Base-by-base conservation (phyloP, 1,140 invertebrate genomes). In the Conus betulinus region DNA sequence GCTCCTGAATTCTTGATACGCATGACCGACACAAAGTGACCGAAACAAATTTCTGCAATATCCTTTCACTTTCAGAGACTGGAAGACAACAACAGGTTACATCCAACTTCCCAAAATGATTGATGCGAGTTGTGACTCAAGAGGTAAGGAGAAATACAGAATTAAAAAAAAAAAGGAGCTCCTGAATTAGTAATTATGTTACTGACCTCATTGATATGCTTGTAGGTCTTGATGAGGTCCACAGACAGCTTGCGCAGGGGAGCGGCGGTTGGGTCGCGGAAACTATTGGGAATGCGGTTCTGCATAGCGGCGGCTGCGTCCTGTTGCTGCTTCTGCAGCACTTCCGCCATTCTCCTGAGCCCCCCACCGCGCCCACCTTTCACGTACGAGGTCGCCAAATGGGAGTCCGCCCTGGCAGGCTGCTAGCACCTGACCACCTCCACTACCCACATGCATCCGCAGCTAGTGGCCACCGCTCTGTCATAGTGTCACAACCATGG, bases 141-240 rank as follows among this genome's bases (percentile, higher is more conserved):
- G n/a, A n/a, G n/a, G n/a, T n/a, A n/a, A n/a, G n/a, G n/a, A n/a
- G n/a, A n/a, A n/a, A n/a, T n/a, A n/a, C n/a, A n/a, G n/a, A n/a
- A n/a, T n/a, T n/a, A n/a, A n/a, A n/a, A n/a, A n/a, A n/a, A n/a
- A n/a, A 39, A 39, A 39, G 39, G 39, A 39, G 39, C 39, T 39
- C 39, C 39, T 39, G 39, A 39, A 39, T 39, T 3, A 1, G 39
- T 3, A 39, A 39, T 39, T 3, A 3, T 3, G 39, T 7, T 0
- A 53, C 94, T 91, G 96, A 99, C 99, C 97, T 99, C 99, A 96
- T 99, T 99, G 95, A 99, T 99, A 96, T 99, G 98, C 96, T 99
- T 99, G 96, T 99, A 99, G 92, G 99, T 99, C 96, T 99, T 99
- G 96, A 99, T 99, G 95, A 99, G 97, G 96, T 99, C 99, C 92